phyloP scores from a whole-genome alignment of 2,113 vertebrate species.

The Rattus rattus region DNA sequence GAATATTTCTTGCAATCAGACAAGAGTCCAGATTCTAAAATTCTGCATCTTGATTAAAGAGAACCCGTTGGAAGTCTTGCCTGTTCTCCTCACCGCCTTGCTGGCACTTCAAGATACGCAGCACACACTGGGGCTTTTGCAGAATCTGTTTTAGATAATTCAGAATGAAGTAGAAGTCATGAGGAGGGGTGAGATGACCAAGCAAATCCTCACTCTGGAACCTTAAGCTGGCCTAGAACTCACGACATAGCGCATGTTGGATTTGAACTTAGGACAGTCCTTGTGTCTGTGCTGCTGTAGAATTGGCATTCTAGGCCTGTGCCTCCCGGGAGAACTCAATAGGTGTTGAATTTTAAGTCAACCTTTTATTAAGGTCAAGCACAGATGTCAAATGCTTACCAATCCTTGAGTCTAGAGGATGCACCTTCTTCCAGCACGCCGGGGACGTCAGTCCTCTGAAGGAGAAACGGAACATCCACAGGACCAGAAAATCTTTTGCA shows the following conservation, averaged over 20 bases:
- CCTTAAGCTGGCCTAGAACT: not conserved
- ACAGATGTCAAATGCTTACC: not conserved
- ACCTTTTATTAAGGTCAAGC: not conserved
- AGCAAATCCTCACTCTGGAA: not conserved
- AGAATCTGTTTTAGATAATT: not conserved
- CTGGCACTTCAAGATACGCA: fast-evolving
- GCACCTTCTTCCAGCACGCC: not conserved
- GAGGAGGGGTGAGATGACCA: not conserved
- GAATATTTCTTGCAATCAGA: not conserved
- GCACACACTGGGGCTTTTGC: not conserved
- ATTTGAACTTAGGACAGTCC: no score
- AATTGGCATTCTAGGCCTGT: not conserved
- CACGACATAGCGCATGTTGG: not conserved
- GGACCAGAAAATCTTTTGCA: not conserved
- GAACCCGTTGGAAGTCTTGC: not conserved
- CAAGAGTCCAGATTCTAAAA: not conserved
- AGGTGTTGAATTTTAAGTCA: not conserved
- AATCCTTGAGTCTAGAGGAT: not conserved
- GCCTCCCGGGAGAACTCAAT: not conserved
- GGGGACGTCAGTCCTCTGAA: not conserved
- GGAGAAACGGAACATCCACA: not conserved
- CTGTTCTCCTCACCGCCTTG: not conserved
- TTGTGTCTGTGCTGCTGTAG: no score
- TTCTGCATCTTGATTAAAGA: not conserved
- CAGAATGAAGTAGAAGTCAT: not conserved